Base-by-base conservation (phyloP, 2,888 invertebrate species). In the Helicoverpa assulta region DNA sequence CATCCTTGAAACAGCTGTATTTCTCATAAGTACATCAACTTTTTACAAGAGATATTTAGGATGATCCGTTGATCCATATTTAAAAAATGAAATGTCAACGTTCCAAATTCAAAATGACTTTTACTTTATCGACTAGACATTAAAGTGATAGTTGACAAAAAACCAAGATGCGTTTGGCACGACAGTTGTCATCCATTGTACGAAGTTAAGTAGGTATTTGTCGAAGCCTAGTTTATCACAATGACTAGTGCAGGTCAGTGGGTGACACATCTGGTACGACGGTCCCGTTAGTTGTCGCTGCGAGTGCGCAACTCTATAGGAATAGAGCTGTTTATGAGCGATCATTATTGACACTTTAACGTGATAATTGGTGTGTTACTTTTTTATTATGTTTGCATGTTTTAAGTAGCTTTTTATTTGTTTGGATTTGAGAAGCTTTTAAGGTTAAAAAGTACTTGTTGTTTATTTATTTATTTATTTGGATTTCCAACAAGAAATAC, bases 241-340 rank as follows among this genome's bases (percentile, higher is more conserved):
- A 81, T 79, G 80, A 81, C 71, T 80, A 61, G 70, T 75, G 26
- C 29, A 57, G 82, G 78, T 86, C 81, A 86, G 78, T 84, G 69
- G 85, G 85, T 76, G 86, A 85, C 86, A 88, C 64, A 86, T 84
- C 78, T 89, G 69, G 89, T 84, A 76, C 87, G 59, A 52, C 54
- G 21, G 73, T 86, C 70, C 89, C 88, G 88, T 89, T 88, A 89
- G 57, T 51, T 61, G 29, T 16, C 16, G 43, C 12, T 63, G 81
- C 66, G 77, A 53, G 29, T 54, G 29, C 81, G 71, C 70, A 43
- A 51, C 52, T 65, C 37, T 58, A 16, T 12, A 57, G 54, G 21
- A 61, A 64, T 53, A 54, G 62, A 14, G 40, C 67, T 78, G 58
- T 69, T 78, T 73, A 77, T 64, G 54, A 59, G 21, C 16, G 33